Conservation (phyloP, 2,888 invertebrate species). For the Eulithis prunata region DNA sequence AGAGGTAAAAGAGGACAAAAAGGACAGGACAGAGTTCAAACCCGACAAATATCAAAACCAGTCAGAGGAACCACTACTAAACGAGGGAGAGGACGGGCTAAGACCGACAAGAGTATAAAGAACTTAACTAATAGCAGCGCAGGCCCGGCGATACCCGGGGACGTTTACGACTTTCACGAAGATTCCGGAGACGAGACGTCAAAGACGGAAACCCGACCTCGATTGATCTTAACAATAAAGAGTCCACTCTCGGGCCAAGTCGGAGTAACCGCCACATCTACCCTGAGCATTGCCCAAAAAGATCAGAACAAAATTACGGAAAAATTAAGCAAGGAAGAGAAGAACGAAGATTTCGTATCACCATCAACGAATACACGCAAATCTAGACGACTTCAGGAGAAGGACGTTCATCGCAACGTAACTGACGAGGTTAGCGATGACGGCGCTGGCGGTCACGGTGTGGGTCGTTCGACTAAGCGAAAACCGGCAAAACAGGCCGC, state of each 20-base stretch:
- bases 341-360: constrained; percentile 85
- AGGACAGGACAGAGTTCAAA: constrained; percentile 71
- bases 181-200: constrained; percentile 92
- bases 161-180: constrained; percentile 96
- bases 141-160: constrained; percentile 85
- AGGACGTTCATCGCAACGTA: constrained; percentile 89
- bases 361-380: constrained; percentile 90
- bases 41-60: constrained; percentile 76
- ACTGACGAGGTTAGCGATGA: constrained; percentile 96
- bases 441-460: constrained; percentile 26
- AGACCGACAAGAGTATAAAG: constrained; percentile 81
- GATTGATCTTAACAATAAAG: constrained; percentile 92
- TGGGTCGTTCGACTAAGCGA: constrained; percentile 66
- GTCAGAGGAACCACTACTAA: constrained; percentile 67
- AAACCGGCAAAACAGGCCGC: constrained; percentile 84
- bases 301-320: constrained; percentile 65
- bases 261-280: constrained; percentile 69
- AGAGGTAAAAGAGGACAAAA: constrained; percentile 76
- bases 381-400: constrained; percentile 91
- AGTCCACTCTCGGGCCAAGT: constrained; percentile 83
- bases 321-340: constrained; percentile 72
- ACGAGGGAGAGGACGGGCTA: constrained; percentile 80
- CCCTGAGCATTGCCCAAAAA: constrained; percentile 69
- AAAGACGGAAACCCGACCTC: constrained; percentile 86
- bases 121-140: constrained; percentile 77